A percentile compares a stretch with the other conserved stretches of the same genome.
These are phyloP conservation scores for Cryptoblepharus egeriae DNA, from an alignment of 2,797 vertebrate species.

Conservation along the genomic window DNA sequence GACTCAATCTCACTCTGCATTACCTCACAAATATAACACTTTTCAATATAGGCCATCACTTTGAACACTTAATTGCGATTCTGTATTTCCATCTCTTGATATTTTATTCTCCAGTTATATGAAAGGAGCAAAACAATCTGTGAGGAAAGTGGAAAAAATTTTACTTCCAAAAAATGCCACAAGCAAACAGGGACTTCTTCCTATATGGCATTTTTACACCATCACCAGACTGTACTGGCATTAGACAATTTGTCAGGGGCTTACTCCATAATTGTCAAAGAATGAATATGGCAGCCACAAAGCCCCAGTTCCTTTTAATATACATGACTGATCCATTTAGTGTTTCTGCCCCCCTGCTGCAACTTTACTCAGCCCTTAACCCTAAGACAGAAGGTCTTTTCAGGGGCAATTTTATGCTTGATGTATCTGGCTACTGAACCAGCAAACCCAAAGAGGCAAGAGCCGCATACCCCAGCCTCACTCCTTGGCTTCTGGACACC, in stretches of 20 bases:
- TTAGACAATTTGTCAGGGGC: background rate
- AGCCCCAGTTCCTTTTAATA: slow-evolving; percentile 39
- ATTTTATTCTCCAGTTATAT: background rate
- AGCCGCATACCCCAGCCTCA: slow-evolving; percentile 54
- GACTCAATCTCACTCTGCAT: background rate
- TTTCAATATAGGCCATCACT: background rate
- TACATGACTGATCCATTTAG: slow-evolving; percentile 43
- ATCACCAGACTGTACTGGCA: background rate
- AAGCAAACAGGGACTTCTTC: background rate
- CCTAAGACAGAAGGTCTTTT: slow-evolving; percentile 34
- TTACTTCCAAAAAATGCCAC: background rate
- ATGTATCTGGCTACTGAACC: slow-evolving; percentile 41
- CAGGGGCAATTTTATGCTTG: slow-evolving; percentile 48
- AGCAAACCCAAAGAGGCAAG: slow-evolving; percentile 58
- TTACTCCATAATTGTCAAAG: slow-evolving; percentile 22
- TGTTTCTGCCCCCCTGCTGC: slow-evolving; percentile 1
- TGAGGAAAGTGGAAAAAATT: background rate
- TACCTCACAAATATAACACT: background rate
- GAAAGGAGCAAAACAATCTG: background rate
- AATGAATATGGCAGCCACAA: slow-evolving; percentile 35
- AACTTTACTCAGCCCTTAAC: background rate
- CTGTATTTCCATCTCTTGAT: no score
- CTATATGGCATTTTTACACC: background rate
- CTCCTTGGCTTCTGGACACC: slow-evolving; percentile 63
- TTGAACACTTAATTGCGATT: no score